Conservation (phyloP, 2,888 invertebrate genomes). For the Cheilosia pagana region DNA sequence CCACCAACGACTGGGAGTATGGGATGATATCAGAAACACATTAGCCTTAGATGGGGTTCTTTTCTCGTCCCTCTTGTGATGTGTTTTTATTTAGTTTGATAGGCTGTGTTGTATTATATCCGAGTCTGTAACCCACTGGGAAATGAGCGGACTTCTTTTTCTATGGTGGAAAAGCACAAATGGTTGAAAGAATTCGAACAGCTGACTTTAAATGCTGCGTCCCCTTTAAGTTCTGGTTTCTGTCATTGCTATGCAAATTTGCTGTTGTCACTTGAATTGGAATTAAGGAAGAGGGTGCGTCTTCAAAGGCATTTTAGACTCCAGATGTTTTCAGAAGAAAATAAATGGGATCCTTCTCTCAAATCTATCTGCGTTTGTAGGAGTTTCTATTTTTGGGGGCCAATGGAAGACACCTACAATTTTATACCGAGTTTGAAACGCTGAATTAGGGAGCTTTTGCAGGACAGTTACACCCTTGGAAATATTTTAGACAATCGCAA, state of each 20-base stretch:
- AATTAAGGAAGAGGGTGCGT: background rate
- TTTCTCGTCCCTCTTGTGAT: background rate
- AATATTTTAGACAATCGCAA: no score
- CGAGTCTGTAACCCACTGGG: slow-evolving; percentile 50
- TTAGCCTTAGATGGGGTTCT: slow-evolving; percentile 46
- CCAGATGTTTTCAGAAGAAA: no score
- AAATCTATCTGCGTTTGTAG: no score
- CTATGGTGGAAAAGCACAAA: background rate
- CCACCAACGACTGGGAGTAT: slow-evolving; percentile 1
- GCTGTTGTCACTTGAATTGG: background rate
- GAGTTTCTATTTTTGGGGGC: no score
- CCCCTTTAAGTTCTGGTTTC: background rate
- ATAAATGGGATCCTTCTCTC: no score
- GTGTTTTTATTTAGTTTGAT: slow-evolving; percentile 56
- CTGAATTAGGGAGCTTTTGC: no score
- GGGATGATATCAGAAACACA: slow-evolving; percentile 70
- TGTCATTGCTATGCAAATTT: background rate
- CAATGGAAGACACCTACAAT: no score
- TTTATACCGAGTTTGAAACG: no score
- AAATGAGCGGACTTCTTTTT: slow-evolving; percentile 51
- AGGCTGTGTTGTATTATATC: slow-evolving; percentile 24
- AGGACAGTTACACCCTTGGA: no score
- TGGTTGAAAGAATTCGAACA: slow-evolving; percentile 32
- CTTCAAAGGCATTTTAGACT: no score
- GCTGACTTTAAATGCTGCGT: slow-evolving; percentile 3